These are phyloP conservation scores for Drosophila paracracens DNA, from an alignment of 2,888 invertebrate species.

Conservation along the genomic window DNA sequence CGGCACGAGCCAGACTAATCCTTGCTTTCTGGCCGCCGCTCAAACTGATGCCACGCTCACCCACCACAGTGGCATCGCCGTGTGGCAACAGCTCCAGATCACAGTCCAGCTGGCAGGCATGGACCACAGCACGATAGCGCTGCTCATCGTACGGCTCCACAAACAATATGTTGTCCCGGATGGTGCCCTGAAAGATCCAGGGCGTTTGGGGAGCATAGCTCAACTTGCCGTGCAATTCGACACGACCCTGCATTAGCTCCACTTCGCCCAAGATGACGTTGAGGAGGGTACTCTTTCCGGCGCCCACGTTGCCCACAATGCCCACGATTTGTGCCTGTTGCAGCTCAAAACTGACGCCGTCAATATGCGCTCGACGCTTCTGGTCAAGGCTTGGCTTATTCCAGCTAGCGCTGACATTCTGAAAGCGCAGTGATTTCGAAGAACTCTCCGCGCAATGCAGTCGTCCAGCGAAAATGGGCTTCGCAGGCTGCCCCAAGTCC, in stretches of 20 bases:
- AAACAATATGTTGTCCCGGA: conserved; percentile 97
- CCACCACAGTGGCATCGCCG: conserved; percentile 86
- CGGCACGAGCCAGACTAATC: conserved; percentile 90
- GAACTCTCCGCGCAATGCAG: conserved; percentile 67
- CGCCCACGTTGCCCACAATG: conserved; percentile 90
- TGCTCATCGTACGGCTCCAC: conserved; percentile 89
- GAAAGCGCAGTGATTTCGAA: conserved; percentile 51
- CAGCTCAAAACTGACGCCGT: conserved; percentile 85
- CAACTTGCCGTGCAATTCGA: conserved; percentile 88
- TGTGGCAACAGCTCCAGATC: conserved; percentile 88
- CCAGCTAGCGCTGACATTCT: conserved; percentile 87
- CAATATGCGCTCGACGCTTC: conserved; percentile 66
- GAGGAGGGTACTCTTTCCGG: conserved; percentile 90
- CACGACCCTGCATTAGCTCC: conserved; percentile 87
- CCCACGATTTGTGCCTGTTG: conserved; percentile 82
- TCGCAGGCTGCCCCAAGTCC: conserved; percentile 60
- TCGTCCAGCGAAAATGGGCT: conserved; percentile 65
- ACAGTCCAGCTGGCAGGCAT: conserved; percentile 87
- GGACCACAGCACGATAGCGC: conserved; percentile 85
- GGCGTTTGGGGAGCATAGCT: conserved; percentile 93
- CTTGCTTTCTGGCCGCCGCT: conserved; percentile 92
- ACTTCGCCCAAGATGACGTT: conserved; percentile 91
- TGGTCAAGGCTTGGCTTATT: conserved; percentile 68
- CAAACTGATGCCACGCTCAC: conserved; percentile 89
- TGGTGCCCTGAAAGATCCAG: conserved; percentile 92